Evolutionary conservation across 2,113 vertebrate species (phyloP).

Genomic region (Ptilonorhynchus violaceus): DNA sequence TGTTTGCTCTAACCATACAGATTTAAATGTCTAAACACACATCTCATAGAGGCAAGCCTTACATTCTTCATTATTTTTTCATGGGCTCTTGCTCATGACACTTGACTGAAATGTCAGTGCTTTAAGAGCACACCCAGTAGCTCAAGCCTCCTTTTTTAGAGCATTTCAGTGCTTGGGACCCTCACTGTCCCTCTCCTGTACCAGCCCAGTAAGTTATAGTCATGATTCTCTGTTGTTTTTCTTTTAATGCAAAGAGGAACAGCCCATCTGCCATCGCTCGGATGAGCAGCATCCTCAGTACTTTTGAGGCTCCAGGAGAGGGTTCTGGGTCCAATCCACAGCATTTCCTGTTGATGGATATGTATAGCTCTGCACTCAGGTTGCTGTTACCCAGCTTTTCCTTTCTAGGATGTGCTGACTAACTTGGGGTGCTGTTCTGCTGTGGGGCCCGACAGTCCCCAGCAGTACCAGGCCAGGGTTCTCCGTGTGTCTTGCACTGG

Average conservation of each 20-base stretch:
- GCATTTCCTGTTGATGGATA: not conserved
- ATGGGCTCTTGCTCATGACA: not conserved
- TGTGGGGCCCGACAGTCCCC: not conserved
- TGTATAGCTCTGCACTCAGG: not conserved
- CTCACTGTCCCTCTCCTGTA: not conserved
- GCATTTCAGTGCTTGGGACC: not conserved
- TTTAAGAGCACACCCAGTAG: not conserved
- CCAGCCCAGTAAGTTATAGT: not conserved
- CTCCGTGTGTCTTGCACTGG: rapidly evolving
- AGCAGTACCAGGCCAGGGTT: not conserved
- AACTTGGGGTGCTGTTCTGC: not conserved
- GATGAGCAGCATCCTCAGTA: not conserved
- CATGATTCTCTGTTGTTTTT: not conserved
- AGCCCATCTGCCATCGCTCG: not conserved
- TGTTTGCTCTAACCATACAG: not conserved
- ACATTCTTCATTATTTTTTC: not conserved
- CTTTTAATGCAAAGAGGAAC: not conserved
- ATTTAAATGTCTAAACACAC: not conserved
- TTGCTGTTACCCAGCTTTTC: not conserved
- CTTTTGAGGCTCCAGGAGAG: not conserved
- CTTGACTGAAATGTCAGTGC: not conserved
- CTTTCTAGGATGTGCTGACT: rapidly evolving
- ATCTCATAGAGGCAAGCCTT: not conserved
- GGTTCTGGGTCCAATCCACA: not conserved
- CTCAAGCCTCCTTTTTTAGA: not conserved